Conservation (phyloP, 2,113 vertebrate species). For the Psittacula cyanocephala region DNA sequence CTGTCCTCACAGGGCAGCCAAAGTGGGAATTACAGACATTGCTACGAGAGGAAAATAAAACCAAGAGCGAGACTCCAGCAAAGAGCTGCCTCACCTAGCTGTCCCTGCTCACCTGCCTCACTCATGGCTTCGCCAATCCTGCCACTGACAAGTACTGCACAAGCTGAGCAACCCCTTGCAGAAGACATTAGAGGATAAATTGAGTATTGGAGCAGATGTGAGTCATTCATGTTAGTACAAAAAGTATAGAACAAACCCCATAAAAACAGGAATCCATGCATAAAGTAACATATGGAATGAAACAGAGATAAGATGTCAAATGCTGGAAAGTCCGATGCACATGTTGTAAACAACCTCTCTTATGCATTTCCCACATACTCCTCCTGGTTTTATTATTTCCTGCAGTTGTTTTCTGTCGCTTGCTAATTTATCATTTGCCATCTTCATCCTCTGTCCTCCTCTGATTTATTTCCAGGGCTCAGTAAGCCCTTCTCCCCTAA, state of each 20-base stretch:
- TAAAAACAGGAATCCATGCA: conserved; percentile 66
- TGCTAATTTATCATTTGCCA: conserved; percentile 57
- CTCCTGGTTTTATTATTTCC: conserved; percentile 34
- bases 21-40: not conserved
- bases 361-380: conserved; percentile 33
- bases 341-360: conserved; percentile 38
- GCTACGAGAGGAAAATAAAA: no score
- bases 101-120: not conserved
- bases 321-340: conserved; percentile 24
- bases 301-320: conserved; percentile 59
- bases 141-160: not conserved
- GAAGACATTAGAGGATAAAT: conserved; percentile 68
- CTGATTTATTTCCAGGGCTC: conserved; percentile 37
- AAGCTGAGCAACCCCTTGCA: conserved; percentile 31
- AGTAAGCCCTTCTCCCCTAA: conserved; percentile 24
- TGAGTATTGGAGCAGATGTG: conserved; percentile 72
- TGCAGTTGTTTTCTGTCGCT: conserved; percentile 42
- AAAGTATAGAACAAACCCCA: conserved; percentile 66
- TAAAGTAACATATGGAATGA: conserved; percentile 71
- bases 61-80: not conserved
- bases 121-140: not conserved
- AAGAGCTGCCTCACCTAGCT: not conserved
- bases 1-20: not conserved
- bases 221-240: conserved; percentile 67
- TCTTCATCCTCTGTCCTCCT: conserved; percentile 52